Percentiles rank a stretch among this genome's conserved stretches.
Evolutionary conservation across 2,888 invertebrate genomes (phyloP).

Genomic region (Gnatocerus cornutus): DNA sequence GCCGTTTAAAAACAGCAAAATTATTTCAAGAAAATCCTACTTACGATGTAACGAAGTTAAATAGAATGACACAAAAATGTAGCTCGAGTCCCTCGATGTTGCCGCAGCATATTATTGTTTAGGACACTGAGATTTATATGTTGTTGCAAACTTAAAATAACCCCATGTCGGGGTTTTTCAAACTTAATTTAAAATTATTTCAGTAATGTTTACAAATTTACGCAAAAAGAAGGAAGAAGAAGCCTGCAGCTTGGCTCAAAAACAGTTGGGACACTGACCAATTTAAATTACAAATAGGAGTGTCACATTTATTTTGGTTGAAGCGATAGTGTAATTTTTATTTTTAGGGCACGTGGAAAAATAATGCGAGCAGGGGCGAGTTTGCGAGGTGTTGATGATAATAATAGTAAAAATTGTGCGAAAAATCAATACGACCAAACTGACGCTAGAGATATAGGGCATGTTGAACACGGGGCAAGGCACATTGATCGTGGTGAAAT

Average conservation of each 20-base stretch:
- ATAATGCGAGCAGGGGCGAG: constrained; percentile 13
- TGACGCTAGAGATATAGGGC: constrained; percentile 45
- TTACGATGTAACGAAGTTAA: constrained; percentile 20
- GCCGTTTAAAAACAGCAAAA: constrained; percentile 7
- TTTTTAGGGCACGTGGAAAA: constrained; percentile 31
- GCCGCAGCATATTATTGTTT: constrained; percentile 37
- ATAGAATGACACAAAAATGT: constrained; percentile 28
- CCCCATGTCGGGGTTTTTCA: constrained; percentile 18
- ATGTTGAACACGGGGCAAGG: constrained; percentile 14
- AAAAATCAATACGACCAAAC: constrained; percentile 56
- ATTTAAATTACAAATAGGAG: constrained; percentile 24
- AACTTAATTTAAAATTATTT: constrained; percentile 27
- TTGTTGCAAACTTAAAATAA: constrained; percentile 34
- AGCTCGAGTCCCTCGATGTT: constrained; percentile 32
- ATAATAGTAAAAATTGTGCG: constrained; percentile 48
- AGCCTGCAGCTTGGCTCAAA: constrained; percentile 1
- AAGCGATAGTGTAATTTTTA: constrained; percentile 19
- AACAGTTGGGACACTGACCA: constrained; percentile 28
- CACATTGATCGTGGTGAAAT: constrained; percentile 56
- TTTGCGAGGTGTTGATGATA: constrained; percentile 30
- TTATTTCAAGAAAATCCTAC: constrained; percentile 1
- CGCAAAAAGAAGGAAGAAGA: not conserved
- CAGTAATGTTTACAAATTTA: constrained; percentile 16
- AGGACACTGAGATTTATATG: constrained; percentile 37
- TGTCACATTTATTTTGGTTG: constrained; percentile 38